A percentile compares a stretch with the other conserved stretches of the same genome.
Conservation (phyloP, 64 coral and sea anemone genomes). For the Trachythela sp. region DNA sequence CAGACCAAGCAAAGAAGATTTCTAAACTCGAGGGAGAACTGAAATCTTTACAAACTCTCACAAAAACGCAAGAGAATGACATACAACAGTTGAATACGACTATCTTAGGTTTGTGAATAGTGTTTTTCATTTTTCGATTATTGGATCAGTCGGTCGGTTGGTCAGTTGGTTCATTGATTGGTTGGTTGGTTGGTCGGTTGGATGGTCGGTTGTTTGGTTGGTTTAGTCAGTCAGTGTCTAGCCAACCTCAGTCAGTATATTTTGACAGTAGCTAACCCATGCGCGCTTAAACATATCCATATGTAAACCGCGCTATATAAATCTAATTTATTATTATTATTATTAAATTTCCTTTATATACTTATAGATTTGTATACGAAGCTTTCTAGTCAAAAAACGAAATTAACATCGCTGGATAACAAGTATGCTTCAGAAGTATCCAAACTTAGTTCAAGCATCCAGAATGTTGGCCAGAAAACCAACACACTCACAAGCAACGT, state of each 20-base stretch:
- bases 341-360: background rate
- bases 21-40: background rate
- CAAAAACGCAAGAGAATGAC: background rate
- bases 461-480: background rate
- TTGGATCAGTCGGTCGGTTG: too few relatives aligned
- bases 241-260: too few relatives aligned
- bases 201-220: too few relatives aligned
- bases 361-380: background rate
- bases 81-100: background rate
- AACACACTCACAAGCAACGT: background rate
- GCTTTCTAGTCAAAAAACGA: background rate
- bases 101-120: background rate
- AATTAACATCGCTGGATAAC: background rate
- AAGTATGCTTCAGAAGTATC: background rate
- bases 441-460: background rate
- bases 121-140: too few relatives aligned
- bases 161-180: too few relatives aligned
- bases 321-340: too few relatives aligned
- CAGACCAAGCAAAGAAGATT: background rate
- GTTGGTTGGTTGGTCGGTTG: too few relatives aligned
- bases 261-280: too few relatives aligned
- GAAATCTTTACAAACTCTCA: background rate
- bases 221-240: too few relatives aligned
- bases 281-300: too few relatives aligned
- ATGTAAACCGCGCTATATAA: too few relatives aligned